phyloP scores from a whole-genome alignment of 2,113 vertebrate species.

The Tragelaphus buxtoni region DNA sequence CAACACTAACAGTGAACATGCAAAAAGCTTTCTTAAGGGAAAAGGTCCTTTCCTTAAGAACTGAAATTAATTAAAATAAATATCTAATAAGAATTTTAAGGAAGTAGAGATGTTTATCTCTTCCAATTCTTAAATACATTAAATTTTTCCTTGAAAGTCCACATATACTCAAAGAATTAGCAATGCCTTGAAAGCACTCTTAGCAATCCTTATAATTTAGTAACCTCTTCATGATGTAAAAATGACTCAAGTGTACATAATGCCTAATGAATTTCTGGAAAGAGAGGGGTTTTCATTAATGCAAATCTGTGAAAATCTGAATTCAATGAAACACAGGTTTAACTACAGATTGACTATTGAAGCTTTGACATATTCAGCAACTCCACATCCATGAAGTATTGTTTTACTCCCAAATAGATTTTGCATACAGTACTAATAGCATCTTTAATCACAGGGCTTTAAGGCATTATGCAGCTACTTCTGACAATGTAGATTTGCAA shows the following conservation, averaged over 20 bases:
- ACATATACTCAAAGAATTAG: not conserved
- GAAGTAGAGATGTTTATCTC: not conserved
- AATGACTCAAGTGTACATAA: not conserved
- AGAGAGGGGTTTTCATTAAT: not conserved
- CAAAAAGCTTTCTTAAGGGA: not conserved
- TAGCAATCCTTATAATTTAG: not conserved
- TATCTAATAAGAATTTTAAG: not conserved
- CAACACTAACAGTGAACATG: not conserved
- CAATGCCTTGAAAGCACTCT: not conserved
- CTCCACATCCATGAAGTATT: not conserved
- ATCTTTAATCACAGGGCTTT: not conserved
- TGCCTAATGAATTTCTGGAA: constrained; percentile 34
- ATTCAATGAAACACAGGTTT: not conserved
- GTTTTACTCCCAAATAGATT: not conserved
- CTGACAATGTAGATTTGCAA: constrained; percentile 17
- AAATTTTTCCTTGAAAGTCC: not conserved
- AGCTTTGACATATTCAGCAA: not conserved
- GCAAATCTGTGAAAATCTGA: not conserved
- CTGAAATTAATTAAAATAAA: not conserved
- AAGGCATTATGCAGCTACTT: not conserved
- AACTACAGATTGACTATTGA: not conserved
- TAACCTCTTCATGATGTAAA: constrained; percentile 36
- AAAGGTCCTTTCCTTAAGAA: not conserved
- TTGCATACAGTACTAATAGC: not conserved
- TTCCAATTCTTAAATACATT: not conserved